Evolutionary conservation across 2,113 vertebrate genomes (phyloP), one percentile per base, ranked within the genome.

Genomic region (Ascaphus truei): DNA sequence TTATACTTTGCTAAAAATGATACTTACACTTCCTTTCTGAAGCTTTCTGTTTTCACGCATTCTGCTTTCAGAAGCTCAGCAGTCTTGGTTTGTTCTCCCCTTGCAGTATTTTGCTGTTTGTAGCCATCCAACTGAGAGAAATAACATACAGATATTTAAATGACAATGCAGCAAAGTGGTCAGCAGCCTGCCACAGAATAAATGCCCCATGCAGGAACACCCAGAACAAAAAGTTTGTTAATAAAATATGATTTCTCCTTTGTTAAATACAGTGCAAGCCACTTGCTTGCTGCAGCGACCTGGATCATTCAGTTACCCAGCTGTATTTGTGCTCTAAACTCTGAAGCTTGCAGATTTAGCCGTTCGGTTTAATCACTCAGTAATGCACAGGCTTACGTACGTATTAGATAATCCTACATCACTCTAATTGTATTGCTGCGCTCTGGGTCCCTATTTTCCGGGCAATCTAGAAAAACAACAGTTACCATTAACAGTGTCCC

Each of bases 11-110:
- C n/a, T n/a, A n/a, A n/a, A n/a, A n/a, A n/a, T n/a, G 7, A 76
- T 75, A 91, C 90, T 96, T 82, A 99, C 97, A 95, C 88, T 86
- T 97, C 93, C 79, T 89, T 92, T 74, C 23, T 83, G 68, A 97
- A 89, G 75, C 83, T 85, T 78, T 91, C 92, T 59, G 90, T 89
- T 73, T 78, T 93, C 74, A 93, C 77, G 68, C 82, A 91, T 81
- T 96, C 92, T 39, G 82, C 82, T 23, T 76, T 82, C 63, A 93
- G 85, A 45, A 92, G 91, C 51, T 95, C 89, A 81, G 92, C 94
- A 9, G 92, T 92, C 65, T 85, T 82, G 27, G 75, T 88, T 41
- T 95, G 92, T 63, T 95, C 91, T 77, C 92, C 81, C 2, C 87
- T 85, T 81, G 89, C 92, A 36, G 86, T 79, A 80, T 91, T 93